Percentiles rank a stretch among this genome's conserved stretches.
Evolutionary conservation across 2,888 invertebrate species (phyloP).

Genomic region (Cremastinae sp.): DNA sequence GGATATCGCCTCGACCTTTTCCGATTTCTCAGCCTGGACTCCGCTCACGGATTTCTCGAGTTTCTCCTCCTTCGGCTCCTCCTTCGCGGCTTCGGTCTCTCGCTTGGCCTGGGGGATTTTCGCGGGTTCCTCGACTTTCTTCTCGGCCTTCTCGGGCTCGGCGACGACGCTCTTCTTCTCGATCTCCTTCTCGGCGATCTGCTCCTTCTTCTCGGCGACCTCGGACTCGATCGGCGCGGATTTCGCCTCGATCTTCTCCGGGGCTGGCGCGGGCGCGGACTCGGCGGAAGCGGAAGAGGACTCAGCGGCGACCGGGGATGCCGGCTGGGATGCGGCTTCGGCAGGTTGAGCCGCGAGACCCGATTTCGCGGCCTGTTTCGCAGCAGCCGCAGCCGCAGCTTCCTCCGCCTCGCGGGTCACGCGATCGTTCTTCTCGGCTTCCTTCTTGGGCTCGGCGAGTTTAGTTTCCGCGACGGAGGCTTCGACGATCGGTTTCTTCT

Average conservation of each 20-base stretch:
- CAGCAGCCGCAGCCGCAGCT: conserved; percentile 68
- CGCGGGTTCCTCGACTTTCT: conserved; percentile 22
- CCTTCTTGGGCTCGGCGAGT: conserved; percentile 69
- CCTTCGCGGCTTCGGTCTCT: conserved; percentile 5
- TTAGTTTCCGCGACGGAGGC: conserved; percentile 68
- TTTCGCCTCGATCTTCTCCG: conserved; percentile 29
- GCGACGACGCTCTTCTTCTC: conserved; percentile 48
- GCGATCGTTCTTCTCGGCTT: conserved; percentile 71
- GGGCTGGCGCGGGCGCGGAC: conserved; percentile 38
- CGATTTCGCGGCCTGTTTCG: conserved; percentile 35
- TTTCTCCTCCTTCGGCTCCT: background rate
- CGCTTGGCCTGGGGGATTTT: background rate
- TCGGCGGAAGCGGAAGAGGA: conserved; percentile 18
- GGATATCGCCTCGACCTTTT: conserved; percentile 2
- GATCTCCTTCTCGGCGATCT: conserved; percentile 51
- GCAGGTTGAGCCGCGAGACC: background rate
- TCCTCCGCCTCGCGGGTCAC: conserved; percentile 75
- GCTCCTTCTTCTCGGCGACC: conserved; percentile 40
- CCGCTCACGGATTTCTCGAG: conserved; percentile 9
- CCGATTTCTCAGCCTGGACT: background rate
- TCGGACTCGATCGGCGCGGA: conserved; percentile 36
- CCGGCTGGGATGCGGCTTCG: background rate
- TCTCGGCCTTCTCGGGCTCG: background rate
- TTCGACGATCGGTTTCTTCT: conserved; percentile 68
- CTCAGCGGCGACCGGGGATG: background rate